phyloP scores from a whole-genome alignment of 1,140 invertebrate genomes.

The Ceratosolen solmsi region DNA sequence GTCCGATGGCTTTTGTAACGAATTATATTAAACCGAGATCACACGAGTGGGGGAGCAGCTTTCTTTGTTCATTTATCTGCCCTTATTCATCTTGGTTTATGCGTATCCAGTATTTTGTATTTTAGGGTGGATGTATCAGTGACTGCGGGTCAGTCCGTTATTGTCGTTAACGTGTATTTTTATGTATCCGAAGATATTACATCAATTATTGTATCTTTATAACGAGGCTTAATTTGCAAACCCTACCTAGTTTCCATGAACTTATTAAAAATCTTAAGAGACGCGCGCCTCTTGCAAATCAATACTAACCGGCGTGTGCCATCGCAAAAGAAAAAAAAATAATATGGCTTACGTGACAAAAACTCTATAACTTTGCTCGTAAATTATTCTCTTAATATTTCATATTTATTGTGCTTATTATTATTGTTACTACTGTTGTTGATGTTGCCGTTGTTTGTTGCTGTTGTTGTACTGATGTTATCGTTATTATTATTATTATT shows the following conservation, averaged over 20 bases:
- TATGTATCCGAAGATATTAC: not conserved
- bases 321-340: no score
- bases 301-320: no score
- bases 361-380: no score
- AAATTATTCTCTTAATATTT: no score
- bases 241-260: not conserved
- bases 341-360: no score
- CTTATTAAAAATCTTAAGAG: not conserved
- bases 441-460: no score
- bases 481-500: no score
- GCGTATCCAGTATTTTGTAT: not conserved
- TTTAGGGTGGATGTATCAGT: not conserved
- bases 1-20: not conserved
- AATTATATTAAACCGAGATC: slow-evolving; percentile 6
- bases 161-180: not conserved
- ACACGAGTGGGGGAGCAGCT: not conserved
- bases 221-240: not conserved
- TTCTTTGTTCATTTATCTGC: not conserved
- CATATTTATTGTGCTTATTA: no score
- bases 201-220: not conserved
- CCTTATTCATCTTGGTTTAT: not conserved
- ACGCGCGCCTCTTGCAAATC: no score
- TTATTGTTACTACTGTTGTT: no score
- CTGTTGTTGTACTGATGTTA: no score
- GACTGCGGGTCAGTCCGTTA: not conserved